Percentiles rank a stretch among this genome's conserved stretches.
Conservation (phyloP, 2,888 invertebrate species). For the Suillia variegata region DNA sequence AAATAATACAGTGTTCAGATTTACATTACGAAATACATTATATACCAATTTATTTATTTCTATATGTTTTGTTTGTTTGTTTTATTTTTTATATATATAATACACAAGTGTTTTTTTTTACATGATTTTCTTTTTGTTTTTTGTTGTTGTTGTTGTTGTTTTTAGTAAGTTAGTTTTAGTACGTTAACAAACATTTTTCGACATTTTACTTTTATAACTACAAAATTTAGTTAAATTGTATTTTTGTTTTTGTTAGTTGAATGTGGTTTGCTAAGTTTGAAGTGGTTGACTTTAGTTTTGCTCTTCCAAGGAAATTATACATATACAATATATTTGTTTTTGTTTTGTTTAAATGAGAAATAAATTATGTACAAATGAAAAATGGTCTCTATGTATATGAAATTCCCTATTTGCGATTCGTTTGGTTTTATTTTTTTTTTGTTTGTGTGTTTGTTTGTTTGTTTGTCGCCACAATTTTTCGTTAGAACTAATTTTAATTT, state of each 20-base stretch:
- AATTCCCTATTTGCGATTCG: constrained; percentile 44
- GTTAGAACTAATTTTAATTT: constrained; percentile 26
- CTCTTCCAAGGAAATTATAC: neutral
- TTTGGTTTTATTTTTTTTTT: constrained; percentile 24
- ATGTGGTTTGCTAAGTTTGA: neutral
- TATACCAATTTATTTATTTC: neutral
- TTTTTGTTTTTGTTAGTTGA: neutral
- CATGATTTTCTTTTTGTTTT: too few species aligned
- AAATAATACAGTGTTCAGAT: constrained; percentile 1
- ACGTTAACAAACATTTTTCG: neutral
- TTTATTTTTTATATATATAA: constrained; percentile 6
- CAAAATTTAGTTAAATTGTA: neutral
- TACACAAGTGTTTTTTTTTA: neutral
- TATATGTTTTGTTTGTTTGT: neutral
- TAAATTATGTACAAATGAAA: constrained; percentile 42
- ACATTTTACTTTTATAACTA: constrained; percentile 35
- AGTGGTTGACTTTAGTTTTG: neutral
- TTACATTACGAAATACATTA: neutral
- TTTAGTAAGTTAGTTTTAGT: neutral
- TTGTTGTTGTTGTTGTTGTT: neutral
- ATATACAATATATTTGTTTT: neutral
- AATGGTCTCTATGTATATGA: constrained; percentile 31
- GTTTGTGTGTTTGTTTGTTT: neutral
- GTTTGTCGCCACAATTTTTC: neutral
- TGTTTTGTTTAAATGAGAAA: constrained; percentile 33